Evolutionary conservation across 2,888 invertebrate species (phyloP).

Genomic region (Agrotis exclamationis): DNA sequence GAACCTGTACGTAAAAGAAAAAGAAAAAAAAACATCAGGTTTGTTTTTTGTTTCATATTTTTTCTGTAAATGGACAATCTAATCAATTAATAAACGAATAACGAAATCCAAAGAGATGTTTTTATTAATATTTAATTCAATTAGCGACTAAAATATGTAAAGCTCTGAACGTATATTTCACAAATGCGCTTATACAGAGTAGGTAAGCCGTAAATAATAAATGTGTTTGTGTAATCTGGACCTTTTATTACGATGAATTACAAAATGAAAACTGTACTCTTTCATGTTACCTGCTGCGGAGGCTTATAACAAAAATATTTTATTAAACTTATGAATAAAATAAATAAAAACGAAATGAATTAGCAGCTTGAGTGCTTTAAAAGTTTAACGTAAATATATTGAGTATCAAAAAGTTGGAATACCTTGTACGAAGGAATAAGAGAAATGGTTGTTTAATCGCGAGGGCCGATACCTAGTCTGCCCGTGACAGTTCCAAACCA

Average conservation of each 20-base stretch:
- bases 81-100: slow-evolving; percentile 13
- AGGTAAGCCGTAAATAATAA: slow-evolving; percentile 40
- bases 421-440: slow-evolving; percentile 17
- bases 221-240: slow-evolving; percentile 26
- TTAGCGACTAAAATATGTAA: slow-evolving; percentile 28
- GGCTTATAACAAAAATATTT: slow-evolving; percentile 4
- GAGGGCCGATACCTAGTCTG: slow-evolving; percentile 41
- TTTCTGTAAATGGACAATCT: neutral
- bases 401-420: slow-evolving; percentile 13
- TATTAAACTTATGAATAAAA: neutral
- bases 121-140: slow-evolving; percentile 38
- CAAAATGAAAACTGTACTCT: slow-evolving; percentile 32
- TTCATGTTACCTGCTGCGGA: slow-evolving; percentile 7
- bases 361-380: neutral
- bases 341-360: slow-evolving; percentile 1
- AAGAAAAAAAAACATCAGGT: too few relatives aligned
- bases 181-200: slow-evolving; percentile 26
- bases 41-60: neutral
- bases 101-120: slow-evolving; percentile 2
- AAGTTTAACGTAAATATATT: neutral
- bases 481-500: slow-evolving; percentile 64
- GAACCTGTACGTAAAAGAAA: neutral
- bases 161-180: slow-evolving; percentile 7
- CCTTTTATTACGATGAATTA: slow-evolving; percentile 38
- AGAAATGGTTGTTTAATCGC: slow-evolving; percentile 47